phyloP scores from a whole-genome alignment of 1,140 invertebrate species.

The Chlorops oryzae region DNA sequence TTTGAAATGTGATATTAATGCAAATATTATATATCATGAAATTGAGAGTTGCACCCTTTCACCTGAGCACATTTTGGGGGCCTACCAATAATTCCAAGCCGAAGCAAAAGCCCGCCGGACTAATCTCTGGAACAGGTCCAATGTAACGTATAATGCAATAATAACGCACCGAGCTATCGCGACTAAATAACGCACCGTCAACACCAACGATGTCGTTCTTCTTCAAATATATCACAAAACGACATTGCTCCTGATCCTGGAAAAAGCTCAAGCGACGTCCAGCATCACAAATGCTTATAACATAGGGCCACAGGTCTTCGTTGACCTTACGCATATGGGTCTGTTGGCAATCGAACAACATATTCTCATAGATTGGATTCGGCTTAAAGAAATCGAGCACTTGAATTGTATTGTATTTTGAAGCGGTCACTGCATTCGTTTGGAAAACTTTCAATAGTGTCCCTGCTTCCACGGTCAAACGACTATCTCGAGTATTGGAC shows the following conservation, averaged over 20 bases:
- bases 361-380: slow-evolving; percentile 15
- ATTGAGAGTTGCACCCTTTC: background rate
- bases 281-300: slow-evolving; percentile 49
- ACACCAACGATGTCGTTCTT: slow-evolving; percentile 41
- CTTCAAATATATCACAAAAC: slow-evolving; percentile 43
- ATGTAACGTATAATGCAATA: slow-evolving; percentile 51
- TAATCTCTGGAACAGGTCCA: slow-evolving; percentile 51
- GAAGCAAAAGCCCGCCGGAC: slow-evolving; percentile 53
- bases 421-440: slow-evolving; percentile 3
- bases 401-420: slow-evolving; percentile 21
- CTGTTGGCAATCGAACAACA: slow-evolving; percentile 25
- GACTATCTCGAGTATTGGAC: too few species aligned
- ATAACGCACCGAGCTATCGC: slow-evolving; percentile 13
- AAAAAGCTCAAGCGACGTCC: slow-evolving; percentile 51
- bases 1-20: background rate
- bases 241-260: slow-evolving; percentile 47
- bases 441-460: slow-evolving; percentile 24
- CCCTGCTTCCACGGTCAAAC: slow-evolving; percentile 17
- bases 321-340: slow-evolving; percentile 16
- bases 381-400: slow-evolving; percentile 18
- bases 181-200: slow-evolving; percentile 35
- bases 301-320: slow-evolving; percentile 49
- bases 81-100: slow-evolving; percentile 55
- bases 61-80: background rate
- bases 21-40: background rate